These are phyloP conservation scores for Apantesis nais DNA, from an alignment of 2,888 invertebrate species.

Conservation along the genomic window DNA sequence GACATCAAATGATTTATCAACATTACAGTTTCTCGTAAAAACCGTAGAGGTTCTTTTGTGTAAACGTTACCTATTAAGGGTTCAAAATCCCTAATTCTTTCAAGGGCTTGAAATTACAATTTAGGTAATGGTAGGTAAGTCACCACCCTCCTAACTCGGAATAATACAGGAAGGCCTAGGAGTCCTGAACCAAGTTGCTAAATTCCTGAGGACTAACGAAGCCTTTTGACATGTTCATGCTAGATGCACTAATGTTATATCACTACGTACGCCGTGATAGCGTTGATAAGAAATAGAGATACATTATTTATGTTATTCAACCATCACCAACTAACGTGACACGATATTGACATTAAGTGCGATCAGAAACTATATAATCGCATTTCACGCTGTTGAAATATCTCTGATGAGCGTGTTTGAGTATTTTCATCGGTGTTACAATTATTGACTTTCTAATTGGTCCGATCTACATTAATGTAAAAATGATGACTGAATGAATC, in stretches of 20 bases:
- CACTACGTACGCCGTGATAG: neutral
- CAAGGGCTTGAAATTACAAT: no score
- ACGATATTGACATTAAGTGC: neutral
- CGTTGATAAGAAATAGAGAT: neutral
- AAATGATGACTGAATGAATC: neutral
- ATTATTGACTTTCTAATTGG: neutral
- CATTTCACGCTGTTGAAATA: neutral
- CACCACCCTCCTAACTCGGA: no score
- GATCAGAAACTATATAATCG: neutral
- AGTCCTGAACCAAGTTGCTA: neutral
- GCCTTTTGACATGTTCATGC: neutral
- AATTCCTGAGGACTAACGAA: neutral
- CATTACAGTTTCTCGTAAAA: neutral
- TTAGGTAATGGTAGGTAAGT: no score
- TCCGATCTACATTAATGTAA: neutral
- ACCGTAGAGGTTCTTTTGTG: no score
- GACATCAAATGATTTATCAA: neutral
- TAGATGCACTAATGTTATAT: neutral
- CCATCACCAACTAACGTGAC: neutral
- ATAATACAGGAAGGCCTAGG: no score
- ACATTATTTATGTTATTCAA: neutral
- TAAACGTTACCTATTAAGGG: no score
- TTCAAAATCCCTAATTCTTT: neutral
- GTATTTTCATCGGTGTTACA: no score
- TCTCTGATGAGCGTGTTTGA: neutral